A percentile compares a stretch with the other conserved stretches of the same genome.
These are phyloP conservation scores for Sebastes matsubarae DNA, from an alignment of 2,797 vertebrate genomes.

Conservation along the genomic window DNA sequence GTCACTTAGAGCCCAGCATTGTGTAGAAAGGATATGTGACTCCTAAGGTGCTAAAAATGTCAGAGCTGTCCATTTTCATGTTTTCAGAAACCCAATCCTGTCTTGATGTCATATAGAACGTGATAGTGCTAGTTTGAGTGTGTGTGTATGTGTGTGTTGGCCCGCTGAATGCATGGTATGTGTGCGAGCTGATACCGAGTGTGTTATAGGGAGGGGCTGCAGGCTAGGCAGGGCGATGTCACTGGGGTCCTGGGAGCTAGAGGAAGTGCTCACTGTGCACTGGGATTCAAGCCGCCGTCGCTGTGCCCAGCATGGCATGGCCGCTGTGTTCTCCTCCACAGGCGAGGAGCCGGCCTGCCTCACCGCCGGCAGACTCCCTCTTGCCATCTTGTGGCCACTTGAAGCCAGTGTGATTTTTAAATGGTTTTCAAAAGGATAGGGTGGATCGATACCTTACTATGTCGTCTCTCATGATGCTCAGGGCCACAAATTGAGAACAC, in stretches of 20 bases:
- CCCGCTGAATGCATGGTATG: slow-evolving; percentile 73
- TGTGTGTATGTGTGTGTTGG: slow-evolving; percentile 59
- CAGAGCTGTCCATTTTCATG: slow-evolving; percentile 2
- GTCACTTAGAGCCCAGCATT: slow-evolving; percentile 26
- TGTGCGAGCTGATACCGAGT: slow-evolving; percentile 67
- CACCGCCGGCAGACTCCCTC: slow-evolving; percentile 66
- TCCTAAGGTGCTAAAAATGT: slow-evolving; percentile 19
- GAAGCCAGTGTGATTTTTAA: slow-evolving; percentile 25
- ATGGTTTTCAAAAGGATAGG: background rate
- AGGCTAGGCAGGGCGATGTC: slow-evolving; percentile 74
- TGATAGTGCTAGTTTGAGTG: slow-evolving; percentile 31
- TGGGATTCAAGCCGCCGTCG: slow-evolving; percentile 80
- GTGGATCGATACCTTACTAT: background rate
- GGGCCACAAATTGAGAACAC: background rate
- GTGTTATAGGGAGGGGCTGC: slow-evolving; percentile 72
- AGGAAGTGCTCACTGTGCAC: slow-evolving; percentile 84
- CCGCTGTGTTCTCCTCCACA: slow-evolving; percentile 71
- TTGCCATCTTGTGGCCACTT: slow-evolving; percentile 78
- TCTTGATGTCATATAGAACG: slow-evolving; percentile 29
- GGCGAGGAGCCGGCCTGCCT: slow-evolving; percentile 62
- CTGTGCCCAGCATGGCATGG: slow-evolving; percentile 84
- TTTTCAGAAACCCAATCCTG: slow-evolving; percentile 18
- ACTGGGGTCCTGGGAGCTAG: slow-evolving; percentile 81
- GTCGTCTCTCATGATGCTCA: background rate
- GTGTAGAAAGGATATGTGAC: slow-evolving; percentile 12